These are phyloP conservation scores for Pachymerium ferrugineum DNA, from an alignment of 2,888 invertebrate species.

Conservation along the genomic window DNA sequence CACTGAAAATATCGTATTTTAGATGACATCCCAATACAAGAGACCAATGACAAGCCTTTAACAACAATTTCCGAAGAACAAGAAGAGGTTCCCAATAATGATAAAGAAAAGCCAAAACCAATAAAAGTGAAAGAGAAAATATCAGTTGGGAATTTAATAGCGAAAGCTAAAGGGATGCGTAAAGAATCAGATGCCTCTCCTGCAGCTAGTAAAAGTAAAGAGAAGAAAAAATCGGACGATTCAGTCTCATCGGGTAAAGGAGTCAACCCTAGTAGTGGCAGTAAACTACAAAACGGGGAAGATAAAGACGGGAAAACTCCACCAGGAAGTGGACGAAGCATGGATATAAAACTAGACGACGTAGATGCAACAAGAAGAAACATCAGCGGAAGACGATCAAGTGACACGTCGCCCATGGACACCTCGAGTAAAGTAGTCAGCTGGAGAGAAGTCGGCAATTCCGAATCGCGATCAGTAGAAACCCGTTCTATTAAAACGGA, in stretches of 20 bases:
- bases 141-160: background rate
- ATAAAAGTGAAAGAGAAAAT: constrained; percentile 23
- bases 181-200: background rate
- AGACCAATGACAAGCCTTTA: constrained; percentile 49
- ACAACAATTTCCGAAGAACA: constrained; percentile 32
- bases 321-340: background rate
- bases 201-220: background rate
- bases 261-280: background rate
- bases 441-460: background rate
- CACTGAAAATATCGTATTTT: constrained; percentile 41
- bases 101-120: background rate
- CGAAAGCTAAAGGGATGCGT: background rate
- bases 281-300: background rate
- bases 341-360: background rate
- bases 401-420: background rate
- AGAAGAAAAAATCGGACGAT: background rate
- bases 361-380: background rate
- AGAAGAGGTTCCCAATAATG: constrained; percentile 30
- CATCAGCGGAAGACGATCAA: background rate
- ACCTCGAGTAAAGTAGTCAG: background rate
- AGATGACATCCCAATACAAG: constrained; percentile 87
- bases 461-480: too few relatives aligned
- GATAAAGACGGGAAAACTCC: background rate
- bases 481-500: too few relatives aligned
- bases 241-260: background rate